phyloP scores from a whole-genome alignment of 2,888 invertebrate species.

The Eristalis intricaria region DNA sequence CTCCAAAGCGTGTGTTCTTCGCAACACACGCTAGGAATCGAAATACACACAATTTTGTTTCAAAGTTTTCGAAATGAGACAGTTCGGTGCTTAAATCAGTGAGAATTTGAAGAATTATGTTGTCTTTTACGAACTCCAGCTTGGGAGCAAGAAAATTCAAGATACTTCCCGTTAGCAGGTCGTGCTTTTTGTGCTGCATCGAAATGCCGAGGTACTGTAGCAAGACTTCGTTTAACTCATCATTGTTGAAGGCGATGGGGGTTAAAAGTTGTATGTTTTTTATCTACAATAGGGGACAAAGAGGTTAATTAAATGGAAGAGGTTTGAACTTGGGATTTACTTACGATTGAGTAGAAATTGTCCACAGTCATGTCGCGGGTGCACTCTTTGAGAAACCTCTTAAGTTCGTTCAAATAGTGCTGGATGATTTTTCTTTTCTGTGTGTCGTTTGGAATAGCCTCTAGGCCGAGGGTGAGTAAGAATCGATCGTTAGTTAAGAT shows the following conservation, averaged over 20 bases:
- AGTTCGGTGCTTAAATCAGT: constrained; percentile 9
- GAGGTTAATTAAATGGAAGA: too few relatives aligned
- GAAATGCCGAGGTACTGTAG: constrained; percentile 4
- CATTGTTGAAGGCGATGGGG: constrained; percentile 1
- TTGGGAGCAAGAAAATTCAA: constrained; percentile 26
- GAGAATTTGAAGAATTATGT: constrained; percentile 17
- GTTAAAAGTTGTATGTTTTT: constrained; percentile 33
- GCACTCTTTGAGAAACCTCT: constrained; percentile 11
- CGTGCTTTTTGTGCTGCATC: constrained; percentile 11
- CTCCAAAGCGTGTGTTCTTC: constrained; percentile 10
- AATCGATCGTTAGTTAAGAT: constrained; percentile 21
- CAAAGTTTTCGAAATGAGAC: not conserved
- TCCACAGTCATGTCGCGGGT: constrained; percentile 3
- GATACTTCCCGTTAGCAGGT: constrained; percentile 23
- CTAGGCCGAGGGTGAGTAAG: constrained; percentile 29
- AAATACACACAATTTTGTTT: constrained; percentile 19
- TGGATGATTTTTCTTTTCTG: constrained; percentile 1
- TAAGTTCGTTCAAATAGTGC: constrained; percentile 26
- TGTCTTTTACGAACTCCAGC: constrained; percentile 9
- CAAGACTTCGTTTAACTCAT: constrained; percentile 13
- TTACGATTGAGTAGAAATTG: constrained; percentile 45
- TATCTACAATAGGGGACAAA: constrained; percentile 5
- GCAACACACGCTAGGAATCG: constrained; percentile 8
- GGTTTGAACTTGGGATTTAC: not conserved
- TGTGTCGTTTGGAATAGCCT: constrained; percentile 6